Evolutionary conservation across 2,113 vertebrate species (phyloP), one percentile per base, ranked within the genome.

Genomic region (Amphiprion ocellaris): DNA sequence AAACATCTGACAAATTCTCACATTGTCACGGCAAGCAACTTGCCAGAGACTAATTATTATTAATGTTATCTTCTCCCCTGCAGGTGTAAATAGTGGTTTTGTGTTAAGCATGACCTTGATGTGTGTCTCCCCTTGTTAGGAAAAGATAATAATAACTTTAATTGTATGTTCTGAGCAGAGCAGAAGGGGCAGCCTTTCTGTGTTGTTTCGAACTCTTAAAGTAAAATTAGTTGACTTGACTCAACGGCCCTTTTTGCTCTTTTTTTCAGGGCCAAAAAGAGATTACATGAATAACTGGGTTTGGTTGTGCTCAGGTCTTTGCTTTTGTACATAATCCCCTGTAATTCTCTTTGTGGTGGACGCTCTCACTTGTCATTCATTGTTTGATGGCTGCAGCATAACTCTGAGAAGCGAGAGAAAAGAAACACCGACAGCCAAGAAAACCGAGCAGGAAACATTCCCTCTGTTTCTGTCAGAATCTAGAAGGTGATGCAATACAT

Each of bases 311-410:
- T 85, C 65, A 85, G 77, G 86, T 86, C 84, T 71, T 70, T 78
- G 83, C 88, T 67, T 87, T 87, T 83, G 53, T 67, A 66, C 74
- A 77, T 94, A 94, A 94, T 94, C 90, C 82, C 21, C 69, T 82
- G 84, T 93, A 88, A 91, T 92, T 91, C 90, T 89, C 90, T 90
- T 90, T 90, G 87, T 91, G 83, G 47, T 66, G 55, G 81, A 86
- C 56, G 19, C 76, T 79, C 64, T 90, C 79, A 67, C 76, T 83
- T 90, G 89, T 87, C 86, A 73, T 44, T 66, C 76, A 85, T 82
- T 89, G 81, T 85, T 49, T 79, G 79, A 74, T 46, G 72, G 53
- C 82, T 74, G 71, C 70, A 73, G 69, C 79, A 62, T 33, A 47
- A 47, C 52, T 24, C 44, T 58, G 50, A 78, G 53, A 77, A 68